Evolutionary conservation across 2,888 invertebrate species (phyloP).

Genomic region (Caradrina kadenii): DNA sequence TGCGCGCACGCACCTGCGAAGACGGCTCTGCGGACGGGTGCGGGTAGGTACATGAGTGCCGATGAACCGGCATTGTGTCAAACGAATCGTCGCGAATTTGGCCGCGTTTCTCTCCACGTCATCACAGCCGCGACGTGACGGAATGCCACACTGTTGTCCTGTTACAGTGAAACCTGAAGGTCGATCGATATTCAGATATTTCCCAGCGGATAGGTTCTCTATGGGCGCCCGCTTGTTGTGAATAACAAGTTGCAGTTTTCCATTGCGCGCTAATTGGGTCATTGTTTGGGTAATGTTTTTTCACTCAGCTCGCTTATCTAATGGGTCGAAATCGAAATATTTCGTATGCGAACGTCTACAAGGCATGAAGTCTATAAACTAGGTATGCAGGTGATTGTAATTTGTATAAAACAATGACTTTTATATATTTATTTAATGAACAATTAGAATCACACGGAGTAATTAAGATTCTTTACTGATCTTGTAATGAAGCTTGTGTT

Average conservation of each 20-base stretch:
- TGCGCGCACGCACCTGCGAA: conserved; percentile 87
- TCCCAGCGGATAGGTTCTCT: conserved; percentile 61
- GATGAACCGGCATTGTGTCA: conserved; percentile 89
- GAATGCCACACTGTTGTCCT: conserved; percentile 84
- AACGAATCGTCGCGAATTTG: conserved; percentile 87
- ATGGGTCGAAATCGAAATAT: conserved; percentile 9
- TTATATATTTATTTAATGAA: conserved; percentile 25
- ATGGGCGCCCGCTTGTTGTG: conserved; percentile 49
- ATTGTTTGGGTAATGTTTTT: conserved; percentile 43
- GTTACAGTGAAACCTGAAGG: conserved; percentile 87
- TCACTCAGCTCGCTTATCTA: conserved; percentile 11
- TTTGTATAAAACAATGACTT: conserved; percentile 43
- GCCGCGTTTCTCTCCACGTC: conserved; percentile 86
- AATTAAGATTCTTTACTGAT: conserved; percentile 37
- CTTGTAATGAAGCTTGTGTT: conserved; percentile 15
- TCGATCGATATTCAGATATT: conserved; percentile 76
- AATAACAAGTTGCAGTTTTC: conserved; percentile 52
- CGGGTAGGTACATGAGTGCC: conserved; percentile 71
- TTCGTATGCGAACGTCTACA: conserved; percentile 44
- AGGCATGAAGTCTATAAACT: conserved; percentile 7
- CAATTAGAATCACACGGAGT: conserved; percentile 40
- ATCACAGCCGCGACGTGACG: conserved; percentile 79
- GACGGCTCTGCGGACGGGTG: conserved; percentile 74
- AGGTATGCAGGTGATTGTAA: conserved; percentile 27
- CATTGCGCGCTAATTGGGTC: conserved; percentile 43